Conservation (phyloP, 2,888 invertebrate genomes). For the Calameuta filiformis region DNA sequence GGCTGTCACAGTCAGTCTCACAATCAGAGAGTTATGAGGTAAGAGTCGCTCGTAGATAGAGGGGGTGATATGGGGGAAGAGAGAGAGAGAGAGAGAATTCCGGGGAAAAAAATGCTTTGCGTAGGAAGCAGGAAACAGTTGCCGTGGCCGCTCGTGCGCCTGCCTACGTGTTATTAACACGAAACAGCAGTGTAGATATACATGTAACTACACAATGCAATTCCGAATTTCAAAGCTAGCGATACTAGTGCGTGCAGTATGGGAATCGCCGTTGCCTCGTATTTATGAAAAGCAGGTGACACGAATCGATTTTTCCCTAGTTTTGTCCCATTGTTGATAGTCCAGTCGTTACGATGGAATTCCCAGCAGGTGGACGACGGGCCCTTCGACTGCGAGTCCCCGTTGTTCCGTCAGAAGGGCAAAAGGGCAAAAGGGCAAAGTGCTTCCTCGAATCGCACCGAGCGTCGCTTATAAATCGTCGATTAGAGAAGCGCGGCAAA, state of each 20-base stretch:
- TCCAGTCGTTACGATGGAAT: constrained; percentile 24
- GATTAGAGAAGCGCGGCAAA: constrained; percentile 29
- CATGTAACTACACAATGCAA: not conserved
- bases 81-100: too few relatives aligned
- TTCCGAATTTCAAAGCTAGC: not conserved
- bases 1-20: too few relatives aligned
- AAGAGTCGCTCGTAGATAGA: too few relatives aligned
- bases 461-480: constrained; percentile 32
- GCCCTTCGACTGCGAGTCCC: too few relatives aligned
- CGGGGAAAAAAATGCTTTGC: not conserved
- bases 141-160: not conserved
- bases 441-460: not conserved
- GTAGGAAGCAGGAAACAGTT: constrained; percentile 5
- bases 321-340: constrained; percentile 19
- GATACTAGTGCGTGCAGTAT: constrained; percentile 23
- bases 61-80: too few relatives aligned
- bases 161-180: too few relatives aligned
- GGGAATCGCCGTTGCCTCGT: constrained; percentile 41
- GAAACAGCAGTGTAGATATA: too few relatives aligned
- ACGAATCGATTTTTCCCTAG: constrained; percentile 43
- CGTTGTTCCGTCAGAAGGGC: too few relatives aligned
- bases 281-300: constrained; percentile 43
- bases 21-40: too few relatives aligned
- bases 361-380: too few relatives aligned
- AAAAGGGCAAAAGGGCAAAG: too few relatives aligned